A percentile compares a stretch with the other conserved stretches of the same genome.
phyloP scores from a whole-genome alignment of 2,888 invertebrate species.

The Stenodera caucasica region DNA sequence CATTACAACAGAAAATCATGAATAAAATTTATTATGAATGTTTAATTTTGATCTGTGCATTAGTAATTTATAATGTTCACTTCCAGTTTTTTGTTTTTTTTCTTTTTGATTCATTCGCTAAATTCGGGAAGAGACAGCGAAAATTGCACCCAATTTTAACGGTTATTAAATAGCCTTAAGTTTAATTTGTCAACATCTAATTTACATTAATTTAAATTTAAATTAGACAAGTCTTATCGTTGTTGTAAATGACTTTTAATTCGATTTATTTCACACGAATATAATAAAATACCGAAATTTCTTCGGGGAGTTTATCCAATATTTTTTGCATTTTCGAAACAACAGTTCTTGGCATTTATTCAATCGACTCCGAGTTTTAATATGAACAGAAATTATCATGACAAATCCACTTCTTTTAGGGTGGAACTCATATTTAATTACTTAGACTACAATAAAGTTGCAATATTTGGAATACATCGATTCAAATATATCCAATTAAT shows the following conservation, averaged over 20 bases:
- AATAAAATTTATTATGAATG: not conserved
- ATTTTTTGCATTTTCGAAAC: too few species aligned
- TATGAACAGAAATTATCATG: too few species aligned
- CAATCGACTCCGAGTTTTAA: too few species aligned
- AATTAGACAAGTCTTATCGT: constrained; percentile 5
- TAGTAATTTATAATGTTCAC: not conserved
- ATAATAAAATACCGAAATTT: not conserved
- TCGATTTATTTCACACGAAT: constrained; percentile 1
- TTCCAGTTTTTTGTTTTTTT: not conserved
- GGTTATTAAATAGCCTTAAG: constrained; percentile 1
- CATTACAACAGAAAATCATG: not conserved
- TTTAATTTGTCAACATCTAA: constrained; percentile 13
- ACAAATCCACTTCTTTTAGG: too few species aligned
- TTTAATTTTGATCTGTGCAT: not conserved
- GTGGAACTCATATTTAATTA: too few species aligned
- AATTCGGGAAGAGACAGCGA: not conserved
- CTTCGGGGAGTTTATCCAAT: too few species aligned
- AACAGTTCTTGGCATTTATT: too few species aligned
- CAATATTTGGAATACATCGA: too few species aligned
- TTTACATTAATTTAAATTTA: constrained; percentile 12
- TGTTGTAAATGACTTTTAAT: constrained; percentile 10
- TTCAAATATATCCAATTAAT: too few species aligned
- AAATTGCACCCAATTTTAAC: not conserved
- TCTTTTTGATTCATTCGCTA: not conserved
- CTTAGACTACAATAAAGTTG: too few species aligned